Evolutionary conservation across 2,797 vertebrate species (phyloP), one percentile per base, ranked within the genome.

Genomic region (Enteromius mattozi): DNA sequence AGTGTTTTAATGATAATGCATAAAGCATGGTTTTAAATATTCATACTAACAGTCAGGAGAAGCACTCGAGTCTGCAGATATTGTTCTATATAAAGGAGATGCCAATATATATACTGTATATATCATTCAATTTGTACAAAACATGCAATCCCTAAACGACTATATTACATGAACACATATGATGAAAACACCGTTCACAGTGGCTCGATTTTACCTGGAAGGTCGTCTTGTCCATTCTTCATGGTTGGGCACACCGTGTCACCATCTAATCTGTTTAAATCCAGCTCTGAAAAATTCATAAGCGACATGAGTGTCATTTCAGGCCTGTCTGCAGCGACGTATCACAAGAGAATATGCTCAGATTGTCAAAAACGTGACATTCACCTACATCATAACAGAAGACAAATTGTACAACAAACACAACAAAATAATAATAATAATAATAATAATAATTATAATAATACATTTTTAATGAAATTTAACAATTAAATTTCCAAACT

Each of bases 161-260:
- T 51, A 21, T 1, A 49, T 8, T 49, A 2, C 8, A 54, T n/a
- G 49, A 37, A 78, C 16, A 74, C 24, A 19, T 8, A 40, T 69
- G 35, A 40, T 69, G 3, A 37, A n/a, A 42, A 49, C 69, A 78
- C 56, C 24, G 30, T 27, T 42, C 47, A 45, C 74, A 56, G n/a
- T 5, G 3, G 9, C 35, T 79, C 30, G 10, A 17, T 85, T 88
- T 92, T 92, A 96, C 96, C 96, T 94, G 95, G 95, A 91, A 96
- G 95, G 90, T 96, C 96, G 83, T 96, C 96, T 88, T 96, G 95
- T 92, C 94, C 95, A 5, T 91, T 93, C 88, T 92, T 93, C 83
- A 96, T 92, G 37, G 94, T 92, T 9, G 96, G 95, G 84, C 96
- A 96, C 86, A 96, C 94, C 0, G 90, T 94, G 78, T 95, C 95